Percentiles rank a stretch among this genome's conserved stretches.
Conservation (phyloP, 2,888 invertebrate species). For the Campoletis raptor region DNA sequence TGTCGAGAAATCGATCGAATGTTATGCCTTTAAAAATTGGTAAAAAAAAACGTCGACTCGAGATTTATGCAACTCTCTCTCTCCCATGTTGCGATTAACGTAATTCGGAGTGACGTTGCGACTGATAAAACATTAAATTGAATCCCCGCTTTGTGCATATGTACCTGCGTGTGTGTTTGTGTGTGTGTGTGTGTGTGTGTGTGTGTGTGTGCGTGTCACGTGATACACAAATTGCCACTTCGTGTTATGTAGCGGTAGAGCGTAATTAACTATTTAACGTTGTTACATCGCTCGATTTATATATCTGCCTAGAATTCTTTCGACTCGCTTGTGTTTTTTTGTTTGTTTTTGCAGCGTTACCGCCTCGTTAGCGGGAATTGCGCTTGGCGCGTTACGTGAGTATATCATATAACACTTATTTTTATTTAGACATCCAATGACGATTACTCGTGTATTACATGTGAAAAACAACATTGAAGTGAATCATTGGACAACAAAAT, state of each 20-base stretch:
- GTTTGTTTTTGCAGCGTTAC: slow-evolving; percentile 66
- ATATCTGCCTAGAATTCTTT: slow-evolving; percentile 31
- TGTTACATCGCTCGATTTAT: slow-evolving; percentile 50
- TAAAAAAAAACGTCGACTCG: not conserved
- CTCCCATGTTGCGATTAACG: slow-evolving; percentile 24
- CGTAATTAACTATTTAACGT: slow-evolving; percentile 57
- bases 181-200: not conserved
- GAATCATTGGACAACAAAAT: not conserved
- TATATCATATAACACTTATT: slow-evolving; percentile 56
- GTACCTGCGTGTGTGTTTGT: not conserved
- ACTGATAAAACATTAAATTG: slow-evolving; percentile 22
- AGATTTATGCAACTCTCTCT: slow-evolving; percentile 54
- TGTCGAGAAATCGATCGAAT: slow-evolving; percentile 13
- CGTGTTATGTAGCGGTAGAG: slow-evolving; percentile 41
- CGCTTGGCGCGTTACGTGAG: slow-evolving; percentile 72
- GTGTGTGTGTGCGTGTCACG: slow-evolving; percentile 27
- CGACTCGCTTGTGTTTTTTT: slow-evolving; percentile 35
- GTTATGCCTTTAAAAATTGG: not conserved
- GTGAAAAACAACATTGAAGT: not conserved
- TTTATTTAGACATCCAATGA: slow-evolving; percentile 6
- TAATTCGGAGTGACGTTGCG: slow-evolving; percentile 49
- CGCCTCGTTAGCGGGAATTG: slow-evolving; percentile 53
- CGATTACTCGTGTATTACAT: slow-evolving; percentile 11
- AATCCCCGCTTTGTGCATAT: slow-evolving; percentile 2
- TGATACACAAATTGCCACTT: slow-evolving; percentile 47